Evolutionary conservation across 53 echinoderm and acorn worm genomes (phyloP), one percentile per base, ranked within the genome.

Genomic region (Astropecten irregularis): DNA sequence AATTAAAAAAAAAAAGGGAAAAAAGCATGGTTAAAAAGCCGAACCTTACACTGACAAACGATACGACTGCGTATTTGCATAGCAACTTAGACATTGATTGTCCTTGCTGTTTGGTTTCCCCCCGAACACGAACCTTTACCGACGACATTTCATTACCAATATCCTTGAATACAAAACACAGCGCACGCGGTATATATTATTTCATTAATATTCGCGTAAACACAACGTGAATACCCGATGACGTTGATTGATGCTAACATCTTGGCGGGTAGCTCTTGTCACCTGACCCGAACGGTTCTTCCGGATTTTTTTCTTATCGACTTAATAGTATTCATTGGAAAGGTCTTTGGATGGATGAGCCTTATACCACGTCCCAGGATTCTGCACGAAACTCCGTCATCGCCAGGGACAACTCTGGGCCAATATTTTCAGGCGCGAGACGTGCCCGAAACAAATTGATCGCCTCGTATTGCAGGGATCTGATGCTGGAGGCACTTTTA

Each of bases 281-380:
- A 79, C 46, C 49, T 15, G 62, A 60, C 46, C 79, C 32, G 29
- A 23, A 61, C 47, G 7, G 11, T 23, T 46, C 32, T 23, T 14
- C 27, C 25, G 46, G n/a, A n/a, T n/a, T n/a, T n/a, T n/a, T 25
- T 69, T 79, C 19, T 31, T 62, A 79, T 79, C 62, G 79, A 79
- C 62, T 62, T 29, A 61, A n/a, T n/a, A n/a, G n/a, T 62, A 47
- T 42, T 27, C n/a, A 62, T 23, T 19, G 22, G 46, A 5, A 46
- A 38, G 71, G 51, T 33, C 31, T 50, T 53, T 20, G 2, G 47
- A n/a, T 34, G 51, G 50, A 25, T 21, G 22, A 23, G n/a, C 0
- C 13, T 3, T 49, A 32, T 15, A 70, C 21, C 36, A 29, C 56
- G 57, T 76, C 76, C 57, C 28, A n/a, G n/a, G n/a, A n/a, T n/a